A percentile compares a stretch with the other conserved stretches of the same genome.
These are phyloP conservation scores for Lochmaea crataegi DNA, from an alignment of 2,888 invertebrate species.

Conservation along the genomic window DNA sequence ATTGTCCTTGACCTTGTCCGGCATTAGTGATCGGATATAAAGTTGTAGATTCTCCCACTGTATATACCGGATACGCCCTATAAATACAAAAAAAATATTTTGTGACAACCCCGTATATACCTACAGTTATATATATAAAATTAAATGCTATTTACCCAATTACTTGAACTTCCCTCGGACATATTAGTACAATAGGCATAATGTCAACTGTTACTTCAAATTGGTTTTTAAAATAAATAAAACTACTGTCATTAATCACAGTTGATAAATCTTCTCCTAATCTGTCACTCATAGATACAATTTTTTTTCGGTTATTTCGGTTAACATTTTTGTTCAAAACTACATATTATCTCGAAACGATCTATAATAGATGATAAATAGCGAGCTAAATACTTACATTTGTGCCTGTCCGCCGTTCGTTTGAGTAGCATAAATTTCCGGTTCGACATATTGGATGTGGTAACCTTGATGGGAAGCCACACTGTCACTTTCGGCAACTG, in stretches of 20 bases:
- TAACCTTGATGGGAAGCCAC: slow-evolving; percentile 72
- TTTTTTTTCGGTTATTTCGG: no score
- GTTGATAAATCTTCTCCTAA: no score
- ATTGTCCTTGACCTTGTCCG: slow-evolving; percentile 73
- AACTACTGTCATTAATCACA: no score
- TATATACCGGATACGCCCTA: slow-evolving; percentile 83
- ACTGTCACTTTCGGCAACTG: slow-evolving; percentile 70
- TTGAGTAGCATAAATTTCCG: slow-evolving; percentile 73
- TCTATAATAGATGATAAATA: neutral
- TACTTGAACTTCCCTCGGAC: no score
- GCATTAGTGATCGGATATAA: slow-evolving; percentile 65
- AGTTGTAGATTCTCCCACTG: slow-evolving; percentile 73
- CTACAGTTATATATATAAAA: no score
- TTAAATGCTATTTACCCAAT: no score
- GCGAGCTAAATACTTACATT: slow-evolving; percentile 65
- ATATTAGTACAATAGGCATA: no score
- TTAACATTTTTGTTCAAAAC: neutral
- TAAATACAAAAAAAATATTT: slow-evolving; percentile 32
- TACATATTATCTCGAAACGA: neutral
- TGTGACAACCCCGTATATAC: no score
- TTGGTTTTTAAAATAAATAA: no score
- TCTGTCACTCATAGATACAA: no score
- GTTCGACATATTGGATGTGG: slow-evolving; percentile 82
- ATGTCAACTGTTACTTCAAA: no score
- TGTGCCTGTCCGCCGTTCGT: slow-evolving; percentile 69